Evolutionary conservation across 2,888 invertebrate genomes (phyloP), one percentile per base, ranked within the genome.

Genomic region (Anarsia innoxiella): DNA sequence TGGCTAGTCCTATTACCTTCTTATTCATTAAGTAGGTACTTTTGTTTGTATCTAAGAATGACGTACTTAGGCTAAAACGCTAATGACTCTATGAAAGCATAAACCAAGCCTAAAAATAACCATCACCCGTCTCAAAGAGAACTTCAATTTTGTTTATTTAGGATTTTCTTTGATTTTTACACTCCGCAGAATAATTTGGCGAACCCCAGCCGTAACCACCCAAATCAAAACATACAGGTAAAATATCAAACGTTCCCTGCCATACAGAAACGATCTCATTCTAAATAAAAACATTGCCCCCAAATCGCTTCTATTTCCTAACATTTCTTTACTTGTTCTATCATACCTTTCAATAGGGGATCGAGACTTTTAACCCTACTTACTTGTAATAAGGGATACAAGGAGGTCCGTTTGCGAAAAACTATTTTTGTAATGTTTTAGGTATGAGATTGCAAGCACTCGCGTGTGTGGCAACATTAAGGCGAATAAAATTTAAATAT

Each of bases 401-500:
- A n/a, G 0, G 0, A 15, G 19, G 14, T 26, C 4, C 11, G 3
- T 0, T 15, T 9, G 0, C 2, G 44, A 12, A 56, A 37, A 19
- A 31, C 27, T 31, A 53, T 44, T 2, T 37, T 67, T 52, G 69
- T 48, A 47, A 56, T 52, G 59, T 68, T 69, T 68, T 70, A 68
- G 69, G 69, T 72, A 78, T 75, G 75, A 80, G 73, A 80, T 79
- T 76, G 79, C 74, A 66, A 70, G 69, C 68, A 72, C 66, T 68
- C 65, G 68, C 72, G 77, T 75, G 74, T 80, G 79, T 78, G 82
- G 80, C 67, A 71, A 80, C 80, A 80, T 82, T 83, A 82, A 80
- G 80, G 77, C 72, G 64, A 76, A 82, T 80, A 82, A 82, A 80
- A 83, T 82, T 83, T 82, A 83, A 83, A 83, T 83, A 83, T 76